Evolutionary conservation across 2,888 invertebrate species (phyloP), one percentile per base, ranked within the genome.

Genomic region (Phania funesta): DNA sequence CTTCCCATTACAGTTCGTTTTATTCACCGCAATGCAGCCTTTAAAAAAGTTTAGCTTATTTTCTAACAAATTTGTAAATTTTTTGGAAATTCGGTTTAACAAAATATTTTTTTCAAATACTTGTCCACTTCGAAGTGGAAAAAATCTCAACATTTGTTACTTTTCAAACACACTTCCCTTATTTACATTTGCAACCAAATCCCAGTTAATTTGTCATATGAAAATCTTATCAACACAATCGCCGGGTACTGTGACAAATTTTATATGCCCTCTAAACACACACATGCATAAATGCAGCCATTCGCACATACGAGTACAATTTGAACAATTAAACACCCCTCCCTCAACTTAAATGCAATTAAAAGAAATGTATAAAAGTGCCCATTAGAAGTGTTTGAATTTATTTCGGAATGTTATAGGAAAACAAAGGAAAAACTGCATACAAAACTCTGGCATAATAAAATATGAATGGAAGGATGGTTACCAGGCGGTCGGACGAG

Each of bases 161-260:
- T 38, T 2, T 1, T 8, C 41, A 35, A 32, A 41, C 65, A 68
- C 44, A 65, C 50, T 64, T 11, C 48, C 48, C n/a, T 67, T 70
- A 56, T 67, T 62, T 29, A 68, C 26, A 58, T 35, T 46, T 22
- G 13, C 16, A 35, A 62, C 38, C n/a, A 38, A 74, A 70, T 65
- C 64, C 58, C 64, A 64, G 76, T 78, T 78, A 78, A 82, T 82
- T 82, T 74, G 82, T 74, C 64, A 78, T 11, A 16, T 32, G 20
- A 58, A 70, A 70, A 52, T 78, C 60, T 70, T 68, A 82, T 82
- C 74, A 75, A 41, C 46, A 24, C 32, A 54, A 78, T 82, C 78
- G 58, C 58, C 60, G 78, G 82, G 82, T 78, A 75, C 52, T 82
- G 73, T 75, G 73, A 82, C 78, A 75, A 82, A 82, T 82, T 78